These are phyloP conservation scores for Tenthredo amoena DNA, from an alignment of 2,888 invertebrate genomes.

Conservation along the genomic window DNA sequence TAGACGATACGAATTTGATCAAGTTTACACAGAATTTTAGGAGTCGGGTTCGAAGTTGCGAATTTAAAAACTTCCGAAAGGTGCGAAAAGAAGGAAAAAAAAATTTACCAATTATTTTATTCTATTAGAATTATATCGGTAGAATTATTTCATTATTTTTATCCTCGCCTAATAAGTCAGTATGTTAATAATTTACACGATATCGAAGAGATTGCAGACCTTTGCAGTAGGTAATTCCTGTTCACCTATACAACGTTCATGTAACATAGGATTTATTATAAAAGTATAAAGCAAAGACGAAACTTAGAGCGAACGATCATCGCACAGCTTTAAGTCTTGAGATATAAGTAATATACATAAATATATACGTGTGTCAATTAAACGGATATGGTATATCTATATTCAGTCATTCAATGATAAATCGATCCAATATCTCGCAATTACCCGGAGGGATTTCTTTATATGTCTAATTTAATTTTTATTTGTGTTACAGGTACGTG, in stretches of 20 bases:
- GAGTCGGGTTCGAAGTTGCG: too few relatives aligned
- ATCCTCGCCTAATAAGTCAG: not conserved
- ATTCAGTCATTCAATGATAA: not conserved
- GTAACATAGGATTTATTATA: not conserved
- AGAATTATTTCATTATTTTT: not conserved
- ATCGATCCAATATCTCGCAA: not conserved
- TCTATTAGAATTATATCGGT: not conserved
- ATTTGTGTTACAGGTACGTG: slow-evolving; percentile 44
- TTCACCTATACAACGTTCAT: not conserved
- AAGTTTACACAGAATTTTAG: not conserved
- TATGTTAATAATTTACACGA: not conserved
- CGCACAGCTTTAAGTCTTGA: not conserved
- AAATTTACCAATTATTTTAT: too few relatives aligned
- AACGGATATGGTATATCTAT: not conserved
- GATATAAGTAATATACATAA: not conserved
- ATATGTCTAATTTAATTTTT: not conserved
- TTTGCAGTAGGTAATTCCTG: too few relatives aligned
- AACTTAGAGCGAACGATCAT: not conserved
- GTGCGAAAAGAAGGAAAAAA: too few relatives aligned
- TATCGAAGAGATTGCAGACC: too few relatives aligned
- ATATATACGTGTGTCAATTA: not conserved
- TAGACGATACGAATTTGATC: not conserved
- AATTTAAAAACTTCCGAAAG: too few relatives aligned
- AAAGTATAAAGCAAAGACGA: not conserved
- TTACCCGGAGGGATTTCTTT: not conserved